phyloP scores from a whole-genome alignment of 2,888 invertebrate genomes.

The Acleris emargana region DNA sequence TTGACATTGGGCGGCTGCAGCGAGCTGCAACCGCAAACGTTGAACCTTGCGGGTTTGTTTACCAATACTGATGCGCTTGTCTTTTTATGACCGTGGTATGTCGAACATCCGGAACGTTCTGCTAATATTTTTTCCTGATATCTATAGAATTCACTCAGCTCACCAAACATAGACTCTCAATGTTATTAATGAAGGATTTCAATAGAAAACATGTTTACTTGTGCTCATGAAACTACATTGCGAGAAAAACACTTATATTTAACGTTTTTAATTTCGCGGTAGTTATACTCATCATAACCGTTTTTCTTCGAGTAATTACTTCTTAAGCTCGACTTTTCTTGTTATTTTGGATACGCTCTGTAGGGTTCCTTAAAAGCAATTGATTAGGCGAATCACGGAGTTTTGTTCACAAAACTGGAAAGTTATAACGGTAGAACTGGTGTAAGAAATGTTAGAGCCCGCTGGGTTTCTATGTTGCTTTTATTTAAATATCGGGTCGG shows the following conservation, averaged over 20 bases:
- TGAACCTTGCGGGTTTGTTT: constrained; percentile 67
- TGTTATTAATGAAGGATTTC: not conserved
- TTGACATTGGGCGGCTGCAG: constrained; percentile 66
- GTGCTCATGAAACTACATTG: not conserved
- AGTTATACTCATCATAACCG: constrained; percentile 23
- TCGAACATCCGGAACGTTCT: constrained; percentile 8
- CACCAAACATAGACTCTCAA: not conserved
- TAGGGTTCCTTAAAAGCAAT: constrained; percentile 24
- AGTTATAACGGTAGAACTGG: constrained; percentile 26
- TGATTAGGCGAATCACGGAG: constrained; percentile 32
- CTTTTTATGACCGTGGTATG: constrained; percentile 7
- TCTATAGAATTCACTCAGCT: constrained; percentile 14
- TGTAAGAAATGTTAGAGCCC: constrained; percentile 1
- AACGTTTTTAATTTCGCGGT: constrained; percentile 16
- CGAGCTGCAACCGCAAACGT: constrained; percentile 51
- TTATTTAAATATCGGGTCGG: not conserved
- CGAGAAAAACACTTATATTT: not conserved
- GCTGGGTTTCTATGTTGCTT: not conserved
- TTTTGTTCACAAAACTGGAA: constrained; percentile 34
- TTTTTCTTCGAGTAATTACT: constrained; percentile 26
- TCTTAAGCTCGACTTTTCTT: constrained; percentile 14
- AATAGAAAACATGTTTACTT: not conserved
- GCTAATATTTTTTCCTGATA: constrained; percentile 11
- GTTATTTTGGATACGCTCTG: constrained; percentile 32
- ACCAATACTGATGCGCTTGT: constrained; percentile 44